A percentile compares a stretch with the other conserved stretches of the same genome.
Evolutionary conservation across 2,888 invertebrate species (phyloP).

Genomic region (Campaea margaritaria): DNA sequence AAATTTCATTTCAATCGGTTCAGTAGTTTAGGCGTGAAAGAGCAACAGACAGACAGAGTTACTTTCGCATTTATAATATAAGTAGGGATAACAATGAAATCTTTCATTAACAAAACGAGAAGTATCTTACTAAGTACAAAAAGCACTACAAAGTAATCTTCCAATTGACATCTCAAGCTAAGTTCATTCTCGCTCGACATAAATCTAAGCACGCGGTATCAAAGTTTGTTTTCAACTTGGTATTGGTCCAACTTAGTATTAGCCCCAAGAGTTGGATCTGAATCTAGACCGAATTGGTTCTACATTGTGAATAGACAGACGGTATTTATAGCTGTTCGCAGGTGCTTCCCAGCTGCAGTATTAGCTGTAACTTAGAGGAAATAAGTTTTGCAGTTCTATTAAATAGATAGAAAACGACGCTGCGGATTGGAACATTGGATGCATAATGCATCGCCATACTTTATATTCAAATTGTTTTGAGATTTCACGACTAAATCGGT

Average conservation of each 20-base stretch:
- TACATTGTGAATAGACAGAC: conserved; percentile 38
- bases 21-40: too few species aligned
- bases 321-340: conserved; percentile 41
- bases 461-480: conserved; percentile 2
- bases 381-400: conserved; percentile 25
- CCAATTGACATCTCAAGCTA: neutral
- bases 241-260: conserved; percentile 11
- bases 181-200: neutral
- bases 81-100: too few species aligned
- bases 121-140: neutral
- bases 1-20: too few species aligned
- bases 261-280: conserved; percentile 12
- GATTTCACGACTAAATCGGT: neutral
- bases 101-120: too few species aligned
- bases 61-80: too few species aligned
- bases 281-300: conserved; percentile 37
- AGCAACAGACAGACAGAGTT: too few species aligned
- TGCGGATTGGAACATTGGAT: neutral
- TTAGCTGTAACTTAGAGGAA: conserved; percentile 26
- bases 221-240: conserved; percentile 17
- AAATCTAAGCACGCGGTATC: neutral
- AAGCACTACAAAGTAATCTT: conserved; percentile 1
- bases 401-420: conserved; percentile 6
- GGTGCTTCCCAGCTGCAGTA: conserved; percentile 39
- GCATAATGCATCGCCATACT: conserved; percentile 12